Conservation (phyloP, 2,888 invertebrate species). For the Machimus atricapillus region DNA sequence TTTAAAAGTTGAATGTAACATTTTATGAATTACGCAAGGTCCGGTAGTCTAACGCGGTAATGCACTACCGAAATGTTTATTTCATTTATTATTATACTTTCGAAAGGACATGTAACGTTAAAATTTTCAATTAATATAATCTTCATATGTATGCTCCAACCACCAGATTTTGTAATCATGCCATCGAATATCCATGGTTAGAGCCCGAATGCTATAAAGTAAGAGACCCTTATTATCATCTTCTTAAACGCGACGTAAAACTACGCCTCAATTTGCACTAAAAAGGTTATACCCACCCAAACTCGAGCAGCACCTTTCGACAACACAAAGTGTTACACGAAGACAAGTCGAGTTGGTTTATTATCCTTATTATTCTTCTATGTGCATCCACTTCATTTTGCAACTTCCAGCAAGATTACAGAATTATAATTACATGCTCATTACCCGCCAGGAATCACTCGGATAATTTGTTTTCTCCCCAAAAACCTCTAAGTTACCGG, state of each 20-base stretch:
- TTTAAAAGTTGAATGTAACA: too few relatives aligned
- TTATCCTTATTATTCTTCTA: conserved; percentile 3
- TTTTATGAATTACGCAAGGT: too few relatives aligned
- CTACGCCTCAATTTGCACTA: neutral
- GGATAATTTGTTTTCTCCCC: conserved; percentile 47
- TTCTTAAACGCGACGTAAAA: neutral
- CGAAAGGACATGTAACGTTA: too few relatives aligned
- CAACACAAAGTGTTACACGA: neutral
- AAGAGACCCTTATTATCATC: neutral
- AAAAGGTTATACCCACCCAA: neutral
- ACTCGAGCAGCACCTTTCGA: neutral
- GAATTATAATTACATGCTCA: conserved; percentile 55
- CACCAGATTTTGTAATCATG: neutral
- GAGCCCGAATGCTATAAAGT: neutral
- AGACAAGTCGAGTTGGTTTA: neutral
- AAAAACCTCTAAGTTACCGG: neutral
- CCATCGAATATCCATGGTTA: neutral
- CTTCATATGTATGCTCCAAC: neutral
- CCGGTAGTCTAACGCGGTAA: too few relatives aligned
- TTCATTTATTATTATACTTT: too few relatives aligned
- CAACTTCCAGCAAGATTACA: neutral
- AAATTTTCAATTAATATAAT: neutral
- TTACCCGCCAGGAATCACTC: conserved; percentile 49
- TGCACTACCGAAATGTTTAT: too few relatives aligned
- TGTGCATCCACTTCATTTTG: neutral